Evolutionary conservation across 92 coral and sea anemone genomes (phyloP).

Genomic region (Epizoanthus scotinus): DNA sequence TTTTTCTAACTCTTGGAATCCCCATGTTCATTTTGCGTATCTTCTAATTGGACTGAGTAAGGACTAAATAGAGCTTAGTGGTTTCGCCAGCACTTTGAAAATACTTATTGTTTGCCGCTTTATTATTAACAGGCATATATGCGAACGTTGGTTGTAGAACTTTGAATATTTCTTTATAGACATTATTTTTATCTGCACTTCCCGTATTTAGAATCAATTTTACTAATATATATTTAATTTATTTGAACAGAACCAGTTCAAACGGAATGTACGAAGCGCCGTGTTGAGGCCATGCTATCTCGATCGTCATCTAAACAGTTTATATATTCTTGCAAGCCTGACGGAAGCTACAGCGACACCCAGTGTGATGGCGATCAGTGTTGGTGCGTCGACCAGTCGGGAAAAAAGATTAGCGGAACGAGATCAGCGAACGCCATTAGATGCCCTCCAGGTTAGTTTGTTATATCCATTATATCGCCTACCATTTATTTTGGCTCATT

Average conservation of each 20-base stretch:
- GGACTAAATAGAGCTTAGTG: too few relatives aligned
- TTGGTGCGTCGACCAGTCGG: slow-evolving; percentile 32
- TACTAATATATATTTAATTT: not conserved
- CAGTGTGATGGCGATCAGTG: slow-evolving; percentile 38
- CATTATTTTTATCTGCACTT: not conserved
- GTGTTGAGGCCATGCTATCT: slow-evolving; percentile 24
- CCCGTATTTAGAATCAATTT: not conserved
- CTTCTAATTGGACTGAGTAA: too few relatives aligned
- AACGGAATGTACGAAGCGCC: slow-evolving; percentile 34
- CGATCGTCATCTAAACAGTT: slow-evolving; percentile 24
- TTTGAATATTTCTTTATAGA: too few relatives aligned
- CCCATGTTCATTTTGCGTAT: too few relatives aligned
- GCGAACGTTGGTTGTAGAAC: too few relatives aligned
- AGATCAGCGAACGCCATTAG: slow-evolving; percentile 15
- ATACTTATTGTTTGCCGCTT: too few relatives aligned
- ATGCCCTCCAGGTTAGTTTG: slow-evolving; percentile 31
- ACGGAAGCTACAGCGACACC: slow-evolving; percentile 33
- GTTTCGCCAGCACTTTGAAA: too few relatives aligned
- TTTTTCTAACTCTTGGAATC: too few relatives aligned
- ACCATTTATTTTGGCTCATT: too few relatives aligned
- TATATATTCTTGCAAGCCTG: slow-evolving; percentile 39
- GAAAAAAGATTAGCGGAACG: slow-evolving; percentile 11
- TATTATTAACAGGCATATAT: too few relatives aligned
- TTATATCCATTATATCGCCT: too few relatives aligned
- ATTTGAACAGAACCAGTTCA: slow-evolving; percentile 18